Base-by-base conservation (phyloP, 2,113 vertebrate species). In the Hyla sarda region DNA sequence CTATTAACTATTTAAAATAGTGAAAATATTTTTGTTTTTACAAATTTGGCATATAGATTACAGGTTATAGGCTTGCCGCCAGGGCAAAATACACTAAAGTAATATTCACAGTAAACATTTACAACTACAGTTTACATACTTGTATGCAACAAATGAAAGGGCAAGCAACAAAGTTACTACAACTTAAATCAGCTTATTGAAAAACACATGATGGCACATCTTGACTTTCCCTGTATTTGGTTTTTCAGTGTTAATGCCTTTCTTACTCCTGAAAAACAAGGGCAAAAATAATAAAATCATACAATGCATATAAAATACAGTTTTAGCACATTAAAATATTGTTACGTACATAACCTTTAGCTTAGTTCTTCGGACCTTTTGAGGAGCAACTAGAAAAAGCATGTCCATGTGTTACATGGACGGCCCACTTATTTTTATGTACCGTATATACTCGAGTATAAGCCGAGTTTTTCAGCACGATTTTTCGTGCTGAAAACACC, bases 221-320 rank as follows among this genome's bases (percentile, higher is more conserved):
- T 5, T 80, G 0, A 45, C n/a, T 41, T 79, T 60, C 32, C 13
- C 34, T 60, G 92, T 90, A 75, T 91, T 87, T 85, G 67, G 25
- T 88, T 54, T 32, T 88, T 41, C 71, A 62, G 8, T 28, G 16
- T 45, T 8, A 25, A 25, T 60, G 91, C 93, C 86, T 90, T 91
- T 32, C 89, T 89, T 87, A 91, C 84, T 93, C 93, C 95, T 95
- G 90, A 77, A 88, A 88, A 84, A 90, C 89, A 92, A 91, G 30
- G 47, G 52, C 45, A 52, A 23, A 52, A 19, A 52, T 19, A 52
- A 50, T 19, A 10, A 17, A 28, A 50, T 58, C 1, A 71, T 71
- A 56, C n/a, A 56, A 83, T 54, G 32, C 10, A 28, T 4, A 17
- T 3, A 52, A 2, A 17, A 52, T 52, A 19, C 17, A 41, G 2